A percentile compares a stretch with the other conserved stretches of the same genome.
phyloP scores from a whole-genome alignment of 2,113 vertebrate genomes.

The Carassius carassius region DNA sequence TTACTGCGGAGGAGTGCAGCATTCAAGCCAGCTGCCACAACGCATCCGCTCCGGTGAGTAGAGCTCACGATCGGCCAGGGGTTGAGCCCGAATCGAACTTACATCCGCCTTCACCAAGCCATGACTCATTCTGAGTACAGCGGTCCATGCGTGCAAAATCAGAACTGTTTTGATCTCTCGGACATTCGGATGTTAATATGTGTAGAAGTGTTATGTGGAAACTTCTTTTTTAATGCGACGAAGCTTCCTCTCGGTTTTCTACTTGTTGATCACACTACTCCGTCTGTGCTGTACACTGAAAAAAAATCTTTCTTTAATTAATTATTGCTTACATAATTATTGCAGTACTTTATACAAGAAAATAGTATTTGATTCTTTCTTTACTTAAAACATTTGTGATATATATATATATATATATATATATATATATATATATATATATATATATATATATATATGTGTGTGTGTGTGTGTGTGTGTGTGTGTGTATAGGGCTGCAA shows the following conservation, averaged over 20 bases:
- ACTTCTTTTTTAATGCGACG: background rate
- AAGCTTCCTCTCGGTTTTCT: background rate
- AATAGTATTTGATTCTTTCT: background rate
- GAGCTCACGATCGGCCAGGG: background rate
- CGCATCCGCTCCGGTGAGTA: constrained; percentile 19
- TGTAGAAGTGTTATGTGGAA: constrained; percentile 14
- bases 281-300: background rate
- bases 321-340: background rate
- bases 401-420: no score
- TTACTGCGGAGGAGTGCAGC: constrained; percentile 27
- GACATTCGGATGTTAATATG: constrained; percentile 26
- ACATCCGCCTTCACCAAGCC: background rate
- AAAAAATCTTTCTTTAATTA: background rate
- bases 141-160: constrained; percentile 14
- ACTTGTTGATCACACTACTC: constrained; percentile 21
- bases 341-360: background rate
- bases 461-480: no score
- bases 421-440: no score
- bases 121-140: background rate
- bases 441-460: no score
- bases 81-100: constrained; percentile 16
- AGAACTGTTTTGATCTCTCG: constrained; percentile 1
- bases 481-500: no score
- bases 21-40: constrained; percentile 46
- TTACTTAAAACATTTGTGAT: background rate